Percentiles rank a stretch among this genome's conserved stretches.
Conservation (phyloP, 2,797 vertebrate species). For the Lemur catta region DNA sequence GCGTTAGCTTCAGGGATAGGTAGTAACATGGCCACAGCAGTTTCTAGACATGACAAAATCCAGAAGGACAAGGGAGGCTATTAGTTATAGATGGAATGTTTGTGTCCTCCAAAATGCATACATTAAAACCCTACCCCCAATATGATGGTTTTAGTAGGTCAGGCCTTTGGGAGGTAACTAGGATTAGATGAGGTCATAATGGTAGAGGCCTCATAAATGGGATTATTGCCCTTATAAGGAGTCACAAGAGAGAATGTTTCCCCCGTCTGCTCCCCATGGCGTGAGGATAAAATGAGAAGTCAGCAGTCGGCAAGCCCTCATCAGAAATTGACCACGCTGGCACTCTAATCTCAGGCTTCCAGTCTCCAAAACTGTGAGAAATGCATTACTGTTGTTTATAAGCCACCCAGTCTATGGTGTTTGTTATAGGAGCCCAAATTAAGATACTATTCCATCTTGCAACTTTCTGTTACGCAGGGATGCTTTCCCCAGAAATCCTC, state of each 20-base stretch:
- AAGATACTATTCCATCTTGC: not conserved
- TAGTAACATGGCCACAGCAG: not conserved
- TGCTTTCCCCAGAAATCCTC: not conserved
- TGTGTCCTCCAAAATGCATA: not conserved
- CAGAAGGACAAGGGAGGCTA: not conserved
- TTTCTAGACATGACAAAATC: not conserved
- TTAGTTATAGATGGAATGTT: not conserved
- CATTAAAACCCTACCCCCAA: not conserved
- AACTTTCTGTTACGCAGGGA: not conserved
- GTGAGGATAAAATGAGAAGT: not conserved
- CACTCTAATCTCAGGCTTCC: not conserved
- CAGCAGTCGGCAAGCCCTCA: not conserved
- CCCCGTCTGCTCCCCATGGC: not conserved
- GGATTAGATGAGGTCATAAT: not conserved
- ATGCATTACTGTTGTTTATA: not conserved
- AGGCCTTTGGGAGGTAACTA: not conserved
- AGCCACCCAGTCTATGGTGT: not conserved
- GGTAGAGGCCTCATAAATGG: not conserved
- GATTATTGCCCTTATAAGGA: not conserved
- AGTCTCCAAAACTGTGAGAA: not conserved
- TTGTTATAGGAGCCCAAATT: not conserved
- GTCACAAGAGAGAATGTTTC: not conserved
- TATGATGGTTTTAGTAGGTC: not conserved
- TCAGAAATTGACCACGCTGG: not conserved
- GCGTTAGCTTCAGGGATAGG: not conserved